Evolutionary conservation across 2,113 vertebrate species (phyloP).

Genomic region (Epinephelus fuscoguttatus): DNA sequence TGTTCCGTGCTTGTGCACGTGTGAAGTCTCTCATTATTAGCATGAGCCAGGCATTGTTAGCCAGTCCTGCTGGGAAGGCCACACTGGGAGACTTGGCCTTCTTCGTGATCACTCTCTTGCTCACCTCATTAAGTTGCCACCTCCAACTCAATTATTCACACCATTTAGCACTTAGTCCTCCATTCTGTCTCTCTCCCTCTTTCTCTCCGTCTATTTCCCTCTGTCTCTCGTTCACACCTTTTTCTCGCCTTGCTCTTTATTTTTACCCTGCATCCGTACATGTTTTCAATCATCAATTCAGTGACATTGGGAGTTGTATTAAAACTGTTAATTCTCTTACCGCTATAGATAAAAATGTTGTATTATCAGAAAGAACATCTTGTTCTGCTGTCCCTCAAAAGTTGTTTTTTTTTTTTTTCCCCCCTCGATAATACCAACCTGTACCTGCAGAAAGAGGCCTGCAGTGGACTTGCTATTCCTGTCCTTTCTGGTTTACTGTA

Average conservation of each 20-base stretch:
- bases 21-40: slow-evolving; percentile 50
- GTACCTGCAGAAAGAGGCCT: background rate
- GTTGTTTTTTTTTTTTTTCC: background rate
- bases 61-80: slow-evolving; percentile 51
- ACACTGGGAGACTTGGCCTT: slow-evolving; percentile 78
- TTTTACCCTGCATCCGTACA: background rate
- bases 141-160: slow-evolving; percentile 92
- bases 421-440: background rate
- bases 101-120: slow-evolving; percentile 82
- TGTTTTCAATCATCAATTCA: slow-evolving; percentile 1
- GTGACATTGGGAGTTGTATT: slow-evolving; percentile 5
- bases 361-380: slow-evolving; percentile 1
- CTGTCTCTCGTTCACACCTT: background rate
- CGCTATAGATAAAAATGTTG: background rate
- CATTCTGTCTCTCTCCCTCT: slow-evolving; percentile 63
- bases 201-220: background rate
- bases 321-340: background rate
- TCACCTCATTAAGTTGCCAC: slow-evolving; percentile 91
- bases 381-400: background rate
- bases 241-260: background rate
- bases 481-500: background rate
- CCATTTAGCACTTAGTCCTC: slow-evolving; percentile 91
- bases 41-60: slow-evolving; percentile 43
- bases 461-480: background rate
- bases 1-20: background rate